Base-by-base conservation (phyloP, 2,888 invertebrate species). In the Drosophila hamatofila region DNA sequence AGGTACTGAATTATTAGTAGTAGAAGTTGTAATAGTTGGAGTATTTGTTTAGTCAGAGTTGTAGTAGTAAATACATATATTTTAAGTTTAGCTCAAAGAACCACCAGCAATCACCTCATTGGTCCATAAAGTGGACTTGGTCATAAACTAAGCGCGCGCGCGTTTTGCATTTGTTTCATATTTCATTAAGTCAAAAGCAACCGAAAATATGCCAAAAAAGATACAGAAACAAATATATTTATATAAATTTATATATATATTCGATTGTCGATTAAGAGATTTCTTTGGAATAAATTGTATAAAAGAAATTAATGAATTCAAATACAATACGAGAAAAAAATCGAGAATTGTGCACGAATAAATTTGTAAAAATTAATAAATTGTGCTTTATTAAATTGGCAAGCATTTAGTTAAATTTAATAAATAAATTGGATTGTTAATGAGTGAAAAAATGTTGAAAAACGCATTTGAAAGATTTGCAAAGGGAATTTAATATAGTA, bases 121-220 rank as follows among this genome's bases (percentile, higher is more conserved):
- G 90, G 93, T 91, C 93, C 92, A 92, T 90, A 91, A 92, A 88
- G 87, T 92, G 92, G 92, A 93, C 92, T 92, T 92, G 91, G 92
- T 92, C 87, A 92, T 92, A 92, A 92, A 92, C 93, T 92, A 91
- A 89, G 87, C 80, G 76, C 83, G 71, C 73, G 79, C 30, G 49
- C 30, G 49, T 25, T 49, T 78, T 75, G 75, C 78, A 78, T 87
- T 91, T 87, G 84, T 87, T 86, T 89, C 79, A 84, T 63, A 73
- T 85, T 83, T 85, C 83, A 87, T 85, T 78, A 80, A 81, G 81
- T 80, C 79, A 78, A 88, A 88, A 83, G 81, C 81, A 86, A 86
- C 83, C 83, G 75, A 85, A 85, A 85, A 81, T 75, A 85, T 84
- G 83, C 75, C 81, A 76, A 85, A 84, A 81, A 78, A 80, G 65